Conservation (phyloP, 1,140 invertebrate genomes). For the Zaprionus capensis region DNA sequence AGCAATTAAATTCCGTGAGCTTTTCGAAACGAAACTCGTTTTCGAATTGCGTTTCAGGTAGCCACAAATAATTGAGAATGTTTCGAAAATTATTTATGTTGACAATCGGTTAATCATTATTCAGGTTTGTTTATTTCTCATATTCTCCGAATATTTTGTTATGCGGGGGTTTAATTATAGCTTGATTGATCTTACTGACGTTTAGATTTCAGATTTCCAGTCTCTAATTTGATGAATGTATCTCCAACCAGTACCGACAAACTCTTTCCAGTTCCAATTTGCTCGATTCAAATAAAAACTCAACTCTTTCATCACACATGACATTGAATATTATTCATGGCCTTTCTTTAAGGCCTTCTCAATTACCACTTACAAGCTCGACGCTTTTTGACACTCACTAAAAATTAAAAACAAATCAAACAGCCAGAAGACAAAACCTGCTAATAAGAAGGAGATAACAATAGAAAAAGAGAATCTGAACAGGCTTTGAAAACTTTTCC, state of each 20-base stretch:
- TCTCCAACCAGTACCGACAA: background rate
- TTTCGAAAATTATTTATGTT: background rate
- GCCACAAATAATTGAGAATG: constrained; percentile 1
- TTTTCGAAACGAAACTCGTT: constrained; percentile 24
- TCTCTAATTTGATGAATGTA: too few relatives aligned
- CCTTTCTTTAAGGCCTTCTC: constrained; percentile 55
- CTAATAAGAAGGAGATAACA: constrained; percentile 11
- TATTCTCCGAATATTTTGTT: background rate
- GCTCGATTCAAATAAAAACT: background rate
- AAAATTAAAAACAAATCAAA: constrained; percentile 2
- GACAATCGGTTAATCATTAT: background rate
- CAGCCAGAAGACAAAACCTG: constrained; percentile 7
- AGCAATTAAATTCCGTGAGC: constrained; percentile 23
- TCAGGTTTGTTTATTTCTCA: background rate
- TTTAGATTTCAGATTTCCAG: background rate
- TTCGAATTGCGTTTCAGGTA: constrained; percentile 2
- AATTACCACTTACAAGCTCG: constrained; percentile 32
- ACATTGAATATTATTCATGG: constrained; percentile 68
- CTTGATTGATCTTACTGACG: background rate
- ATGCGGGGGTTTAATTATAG: background rate
- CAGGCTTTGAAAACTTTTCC: constrained; percentile 16
- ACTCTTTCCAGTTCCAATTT: constrained; percentile 21
- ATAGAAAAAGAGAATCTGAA: background rate
- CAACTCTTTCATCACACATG: constrained; percentile 24
- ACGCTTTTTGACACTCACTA: constrained; percentile 18